Percentiles rank a stretch among this genome's conserved stretches.
Evolutionary conservation across 2,797 vertebrate species (phyloP).

Genomic region (Coranthus polyacanthus): DNA sequence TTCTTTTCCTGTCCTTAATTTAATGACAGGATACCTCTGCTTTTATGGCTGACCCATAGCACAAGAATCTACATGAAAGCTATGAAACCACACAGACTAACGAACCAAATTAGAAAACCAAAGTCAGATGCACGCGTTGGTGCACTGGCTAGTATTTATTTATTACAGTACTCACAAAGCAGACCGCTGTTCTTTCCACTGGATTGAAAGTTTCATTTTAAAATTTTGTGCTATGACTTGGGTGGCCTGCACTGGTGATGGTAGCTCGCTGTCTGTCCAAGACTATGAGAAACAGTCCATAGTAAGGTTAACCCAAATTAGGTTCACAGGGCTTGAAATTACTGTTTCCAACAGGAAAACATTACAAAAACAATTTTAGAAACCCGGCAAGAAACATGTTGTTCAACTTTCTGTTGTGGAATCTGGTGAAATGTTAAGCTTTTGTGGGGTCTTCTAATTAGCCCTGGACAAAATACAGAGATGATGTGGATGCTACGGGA

Average conservation of each 20-base stretch:
- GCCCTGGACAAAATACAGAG: slow-evolving; percentile 74
- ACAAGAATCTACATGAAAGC: slow-evolving; percentile 17
- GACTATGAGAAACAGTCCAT: slow-evolving; percentile 46
- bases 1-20: slow-evolving; percentile 13
- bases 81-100: slow-evolving; percentile 26
- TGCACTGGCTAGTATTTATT: slow-evolving; percentile 47
- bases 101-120: slow-evolving; percentile 38
- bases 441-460: slow-evolving; percentile 76
- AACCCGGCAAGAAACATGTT: slow-evolving; percentile 52
- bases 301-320: slow-evolving; percentile 66
- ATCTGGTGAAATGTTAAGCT: slow-evolving; percentile 70
- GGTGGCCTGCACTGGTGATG: slow-evolving; percentile 40
- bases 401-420: slow-evolving; percentile 67
- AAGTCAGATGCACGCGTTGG: slow-evolving; percentile 33
- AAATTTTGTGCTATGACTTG: slow-evolving; percentile 15
- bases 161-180: slow-evolving; percentile 33
- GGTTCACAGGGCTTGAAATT: slow-evolving; percentile 55
- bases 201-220: slow-evolving; percentile 29
- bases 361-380: slow-evolving; percentile 57
- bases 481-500: slow-evolving; percentile 75
- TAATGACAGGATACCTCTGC: slow-evolving; percentile 16
- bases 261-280: slow-evolving; percentile 42
- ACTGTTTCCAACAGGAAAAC: slow-evolving; percentile 65
- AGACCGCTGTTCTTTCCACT: slow-evolving; percentile 16
- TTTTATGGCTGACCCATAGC: slow-evolving; percentile 11